Evolutionary conservation across 2,888 invertebrate species (phyloP).

Genomic region (Hartigia nigra): DNA sequence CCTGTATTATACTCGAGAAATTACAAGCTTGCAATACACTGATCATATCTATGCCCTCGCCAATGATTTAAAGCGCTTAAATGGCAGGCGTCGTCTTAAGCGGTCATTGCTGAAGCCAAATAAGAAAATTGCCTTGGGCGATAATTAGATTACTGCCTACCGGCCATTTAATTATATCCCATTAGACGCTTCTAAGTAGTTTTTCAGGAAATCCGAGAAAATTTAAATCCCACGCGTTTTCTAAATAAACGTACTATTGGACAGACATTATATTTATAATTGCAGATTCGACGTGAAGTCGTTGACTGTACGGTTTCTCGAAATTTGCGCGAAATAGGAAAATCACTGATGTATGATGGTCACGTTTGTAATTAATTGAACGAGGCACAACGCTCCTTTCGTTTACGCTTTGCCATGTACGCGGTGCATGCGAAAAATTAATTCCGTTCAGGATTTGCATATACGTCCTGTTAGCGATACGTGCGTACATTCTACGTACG

Average conservation of each 20-base stretch:
- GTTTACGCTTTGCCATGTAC: slow-evolving; percentile 34
- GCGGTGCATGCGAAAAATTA: slow-evolving; percentile 41
- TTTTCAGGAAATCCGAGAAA: neutral
- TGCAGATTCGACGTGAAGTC: neutral
- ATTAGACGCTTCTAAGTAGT: neutral
- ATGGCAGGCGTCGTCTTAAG: slow-evolving; percentile 3
- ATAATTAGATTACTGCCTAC: neutral
- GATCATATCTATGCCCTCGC: neutral
- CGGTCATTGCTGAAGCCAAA: neutral
- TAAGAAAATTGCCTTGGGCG: neutral
- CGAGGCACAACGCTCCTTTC: slow-evolving; percentile 36
- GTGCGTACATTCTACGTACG: slow-evolving; percentile 18
- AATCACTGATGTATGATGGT: slow-evolving; percentile 42
- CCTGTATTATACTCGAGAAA: neutral
- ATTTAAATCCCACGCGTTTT: neutral
- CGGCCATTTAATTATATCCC: neutral
- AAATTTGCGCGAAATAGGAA: neutral
- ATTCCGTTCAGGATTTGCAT: slow-evolving; percentile 42
- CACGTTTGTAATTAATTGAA: slow-evolving; percentile 49
- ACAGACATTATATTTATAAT: neutral
- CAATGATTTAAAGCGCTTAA: neutral
- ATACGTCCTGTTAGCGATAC: slow-evolving; percentile 29
- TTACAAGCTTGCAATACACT: neutral
- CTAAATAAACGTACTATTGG: neutral
- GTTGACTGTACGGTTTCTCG: neutral